Evolutionary conservation across 2,113 vertebrate species (phyloP), one percentile per base, ranked within the genome.

Genomic region (Microcebus tavaratra): DNA sequence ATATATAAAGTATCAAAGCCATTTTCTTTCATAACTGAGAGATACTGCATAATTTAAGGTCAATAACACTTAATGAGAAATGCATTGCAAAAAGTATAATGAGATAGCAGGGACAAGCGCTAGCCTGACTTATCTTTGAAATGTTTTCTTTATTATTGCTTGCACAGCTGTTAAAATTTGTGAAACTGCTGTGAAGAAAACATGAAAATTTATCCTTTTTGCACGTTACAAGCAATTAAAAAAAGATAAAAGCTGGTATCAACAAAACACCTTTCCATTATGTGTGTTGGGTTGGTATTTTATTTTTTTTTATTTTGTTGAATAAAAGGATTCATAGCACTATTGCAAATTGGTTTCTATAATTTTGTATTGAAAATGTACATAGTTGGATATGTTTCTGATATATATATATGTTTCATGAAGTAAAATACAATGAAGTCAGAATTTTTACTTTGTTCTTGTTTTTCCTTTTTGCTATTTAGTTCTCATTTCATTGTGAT

Each of bases 151-250:
- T 88, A 88, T 90, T 31, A 34, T 34, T 90, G 13, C 5, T 55
- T 12, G 4, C 45, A 48, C 27, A 85, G 39, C 55, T 83, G 48
- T 70, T 75, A 68, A 70, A 76, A 89, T 91, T 59, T 93, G n/a
- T 23, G 68, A 13, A 87, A 88, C 0, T 81, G 20, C 36, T 73
- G 20, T 68, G 82, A 94, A 34, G 25, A 87, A 95, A 92, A 55
- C 81, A 57, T 78, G 57, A 12, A 86, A 79, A 75, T 50, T 18
- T 73, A 55, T 86, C 72, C 55, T 79, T 79, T 34, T 88, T 70
- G 50, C 29, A 86, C 53, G 79, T 83, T 95, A 80, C 5, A 95
- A 92, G 42, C 42, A 95, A 75, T 78, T 68, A 65, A 90, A 88
- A 94, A 48, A 6, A 88, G 15, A 76, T 91, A 72, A 72, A 93